Evolutionary conservation across 2,113 vertebrate genomes (phyloP), one percentile per base, ranked within the genome.

Genomic region (Holacanthus passer): DNA sequence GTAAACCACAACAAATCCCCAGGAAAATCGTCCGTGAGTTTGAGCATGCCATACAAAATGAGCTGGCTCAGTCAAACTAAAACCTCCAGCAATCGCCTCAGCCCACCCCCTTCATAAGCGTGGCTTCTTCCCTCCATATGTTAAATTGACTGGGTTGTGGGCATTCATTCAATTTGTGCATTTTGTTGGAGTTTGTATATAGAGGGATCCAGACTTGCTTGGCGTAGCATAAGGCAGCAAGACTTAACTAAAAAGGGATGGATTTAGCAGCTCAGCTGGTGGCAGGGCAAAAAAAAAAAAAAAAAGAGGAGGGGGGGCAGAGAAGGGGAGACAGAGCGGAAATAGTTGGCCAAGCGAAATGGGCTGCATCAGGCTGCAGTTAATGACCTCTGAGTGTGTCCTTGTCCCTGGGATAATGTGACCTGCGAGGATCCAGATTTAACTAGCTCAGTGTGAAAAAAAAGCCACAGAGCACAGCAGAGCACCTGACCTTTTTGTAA

Each of bases 371-470:
- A 43, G 32, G 62, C 81, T 87, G 69, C 59, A 29, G 72, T 73
- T 83, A 81, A 88, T 90, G 89, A 88, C 92, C 90, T 89, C 84
- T 63, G 86, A 86, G 65, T 43, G 65, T 73, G 86, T 87, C 89
- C 83, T 89, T 85, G 81, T 92, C 74, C 70, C 72, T 24, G 68
- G 55, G 64, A 86, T 90, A 78, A 89, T 86, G 87, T 74, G 87
- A 89, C 88, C 88, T 87, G 79, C 0, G 65, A 87, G 78, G 86
- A 89, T 76, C 81, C 65, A 85, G 29, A 66, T 86, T 84, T 86
- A 84, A 84, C 81, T 47, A 85, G 73, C 81, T 79, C 19, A 22
- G 64, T 66, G 84, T 45, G n/a, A 63, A 77, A 48, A 74, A 67
- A 82, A 82, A 67, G 53, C 31, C 31, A n/a, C 68, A 35, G 17